Percentiles rank a stretch among this genome's conserved stretches.
phyloP scores from a whole-genome alignment of 64 coral and sea anemone species.

The Stylophora pistillata region DNA sequence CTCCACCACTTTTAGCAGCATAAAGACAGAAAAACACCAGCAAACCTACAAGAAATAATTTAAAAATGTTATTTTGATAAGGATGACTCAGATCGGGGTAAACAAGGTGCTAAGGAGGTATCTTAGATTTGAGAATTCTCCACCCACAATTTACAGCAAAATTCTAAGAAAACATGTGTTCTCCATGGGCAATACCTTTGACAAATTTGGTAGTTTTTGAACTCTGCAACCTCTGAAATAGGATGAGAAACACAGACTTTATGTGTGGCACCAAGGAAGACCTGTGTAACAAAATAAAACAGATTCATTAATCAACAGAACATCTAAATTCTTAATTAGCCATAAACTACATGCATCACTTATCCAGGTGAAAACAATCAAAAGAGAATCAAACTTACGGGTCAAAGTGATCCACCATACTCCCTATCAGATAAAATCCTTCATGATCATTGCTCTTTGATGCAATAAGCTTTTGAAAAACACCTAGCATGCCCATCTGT shows the following conservation, averaged over 20 bases:
- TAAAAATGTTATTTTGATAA: neutral
- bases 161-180: neutral
- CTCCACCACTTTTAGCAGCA: slow-evolving; percentile 76
- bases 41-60: slow-evolving; percentile 51
- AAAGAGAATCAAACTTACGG: slow-evolving; percentile 54
- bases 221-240: slow-evolving; percentile 90
- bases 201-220: slow-evolving; percentile 99
- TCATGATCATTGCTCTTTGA: slow-evolving; percentile 96
- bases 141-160: too few relatives aligned
- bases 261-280: slow-evolving; percentile 58
- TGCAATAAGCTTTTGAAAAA: slow-evolving; percentile 97
- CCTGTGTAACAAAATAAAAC: slow-evolving; percentile 30
- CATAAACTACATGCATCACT: too few relatives aligned
- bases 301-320: neutral
- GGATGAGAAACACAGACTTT: slow-evolving; percentile 84
- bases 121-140: neutral
- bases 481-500: slow-evolving; percentile 87
- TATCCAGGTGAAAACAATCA: too few relatives aligned
- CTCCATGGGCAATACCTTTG: slow-evolving; percentile 57
- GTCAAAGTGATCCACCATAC: slow-evolving; percentile 91
- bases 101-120: neutral
- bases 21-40: slow-evolving; percentile 93
- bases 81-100: neutral
- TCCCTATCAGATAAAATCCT: slow-evolving; percentile 94
- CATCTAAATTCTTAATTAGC: too few relatives aligned